Evolutionary conservation across 2,888 invertebrate species (phyloP).

Genomic region (Harpalus rufipes): DNA sequence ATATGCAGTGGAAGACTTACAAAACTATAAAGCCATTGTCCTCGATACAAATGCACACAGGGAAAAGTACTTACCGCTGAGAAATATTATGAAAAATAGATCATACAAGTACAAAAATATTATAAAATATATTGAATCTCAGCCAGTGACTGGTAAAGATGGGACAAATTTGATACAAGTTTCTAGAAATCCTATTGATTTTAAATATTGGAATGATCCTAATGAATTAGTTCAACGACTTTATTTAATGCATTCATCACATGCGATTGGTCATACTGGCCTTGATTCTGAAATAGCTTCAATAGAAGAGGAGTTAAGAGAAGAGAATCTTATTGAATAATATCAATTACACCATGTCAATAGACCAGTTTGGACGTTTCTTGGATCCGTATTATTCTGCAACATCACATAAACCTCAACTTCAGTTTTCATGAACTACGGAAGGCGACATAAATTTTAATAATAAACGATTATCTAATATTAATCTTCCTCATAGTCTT

Average conservation of each 20-base stretch:
- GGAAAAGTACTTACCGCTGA: not conserved
- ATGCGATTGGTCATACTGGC: conserved; percentile 71
- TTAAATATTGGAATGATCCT: conserved; percentile 71
- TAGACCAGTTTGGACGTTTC: not conserved
- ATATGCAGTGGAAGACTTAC: not conserved
- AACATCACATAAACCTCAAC: not conserved
- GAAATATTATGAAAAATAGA: not conserved
- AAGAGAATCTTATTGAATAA: conserved; percentile 69
- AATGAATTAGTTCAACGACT: conserved; percentile 73
- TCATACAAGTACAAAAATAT: conserved; percentile 25
- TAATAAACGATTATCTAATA: not conserved
- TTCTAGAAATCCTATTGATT: conserved; percentile 65
- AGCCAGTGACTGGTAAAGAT: conserved; percentile 16
- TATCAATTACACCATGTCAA: conserved; percentile 21
- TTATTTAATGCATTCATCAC: conserved; percentile 71
- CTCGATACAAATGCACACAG: not conserved
- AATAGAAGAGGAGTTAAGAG: too few species aligned
- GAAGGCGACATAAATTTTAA: not conserved
- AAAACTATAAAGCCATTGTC: conserved; percentile 10
- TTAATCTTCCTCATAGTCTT: not conserved
- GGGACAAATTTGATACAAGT: conserved; percentile 11
- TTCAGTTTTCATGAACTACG: not conserved
- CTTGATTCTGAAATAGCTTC: too few species aligned
- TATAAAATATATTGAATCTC: conserved; percentile 1
- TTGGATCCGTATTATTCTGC: not conserved